These are phyloP conservation scores for Rhegmatorhina hoffmannsi DNA, from an alignment of 2,113 vertebrate genomes.

Conservation along the genomic window DNA sequence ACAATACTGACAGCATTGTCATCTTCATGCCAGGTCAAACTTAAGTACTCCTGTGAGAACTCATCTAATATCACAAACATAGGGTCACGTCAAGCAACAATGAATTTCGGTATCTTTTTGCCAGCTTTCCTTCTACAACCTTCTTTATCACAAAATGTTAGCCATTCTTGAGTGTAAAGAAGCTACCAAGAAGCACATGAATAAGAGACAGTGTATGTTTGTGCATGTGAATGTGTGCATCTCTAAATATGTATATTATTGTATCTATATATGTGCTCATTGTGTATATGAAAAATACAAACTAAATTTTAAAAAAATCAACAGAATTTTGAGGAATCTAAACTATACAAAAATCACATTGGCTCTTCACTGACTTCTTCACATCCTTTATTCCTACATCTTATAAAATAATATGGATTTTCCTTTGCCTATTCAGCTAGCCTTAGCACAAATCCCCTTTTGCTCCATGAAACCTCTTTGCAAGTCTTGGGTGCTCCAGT, in stretches of 20 bases:
- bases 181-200: background rate
- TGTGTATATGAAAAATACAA: background rate
- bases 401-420: background rate
- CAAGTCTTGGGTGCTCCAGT: background rate
- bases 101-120: background rate
- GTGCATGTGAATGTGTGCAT: background rate
- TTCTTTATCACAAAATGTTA: background rate
- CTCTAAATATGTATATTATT: background rate
- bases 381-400: background rate
- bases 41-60: background rate
- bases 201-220: background rate
- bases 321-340: background rate
- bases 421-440: background rate
- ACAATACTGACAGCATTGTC: background rate
- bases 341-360: background rate
- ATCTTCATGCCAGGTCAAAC: background rate
- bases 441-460: background rate
- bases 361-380: background rate
- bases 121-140: background rate
- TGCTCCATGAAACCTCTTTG: background rate
- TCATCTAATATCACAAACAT: background rate
- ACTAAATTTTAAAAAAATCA: background rate
- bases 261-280: background rate
- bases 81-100: background rate
- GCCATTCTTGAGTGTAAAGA: background rate